Base-by-base conservation (phyloP, 1,140 invertebrate species). In the Cyclargus thomasi region DNA sequence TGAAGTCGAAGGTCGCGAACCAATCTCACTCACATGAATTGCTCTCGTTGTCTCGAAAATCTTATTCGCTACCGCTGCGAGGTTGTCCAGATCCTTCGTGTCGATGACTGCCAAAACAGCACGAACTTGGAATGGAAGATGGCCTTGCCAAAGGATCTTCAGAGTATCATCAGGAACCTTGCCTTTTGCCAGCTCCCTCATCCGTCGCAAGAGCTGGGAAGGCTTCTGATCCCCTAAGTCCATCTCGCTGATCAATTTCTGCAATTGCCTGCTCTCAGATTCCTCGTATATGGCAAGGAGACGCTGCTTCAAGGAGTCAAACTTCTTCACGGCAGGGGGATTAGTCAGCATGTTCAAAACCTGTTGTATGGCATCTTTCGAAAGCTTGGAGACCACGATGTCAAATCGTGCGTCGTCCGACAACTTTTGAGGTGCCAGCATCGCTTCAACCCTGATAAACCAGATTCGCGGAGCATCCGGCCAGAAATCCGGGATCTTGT, bases 121-220 rank as follows among this genome's bases (percentile, higher is more conserved):
- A 47, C 72, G 29, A 59, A 74, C 68, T 18, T 70, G 16, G 4
- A 23, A 8, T 29, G 68, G 70, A n/a, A 69, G 63, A 66, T 74
- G 72, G 3, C 62, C 23, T 59, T 70, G 69, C 72, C 68, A 69
- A 1, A 70, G 14, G 16, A 68, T 65, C 14, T 20, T n/a, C 17
- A 75, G 47, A 0, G 73, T 74, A 14, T 72, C 68, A 62, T 74
- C 70, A 6, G 73, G 64, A 23, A 70, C 67, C 62, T 74, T 70
- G 2, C 62, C 66, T 18, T 67, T 55, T 2, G 71, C 71, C 11
- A 76, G 47, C 8, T 76, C 67, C 11, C 59, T 47, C 71, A 75
- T 73, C 2, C 67, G 22, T 8, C 69, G 39, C 55, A 75, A 53
- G 0, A 75, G 65, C 64, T 73, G 67, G 3, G 71, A 71, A 0